Evolutionary conservation across 2,888 invertebrate species (phyloP).

Genomic region (Xestia rhomboidea): DNA sequence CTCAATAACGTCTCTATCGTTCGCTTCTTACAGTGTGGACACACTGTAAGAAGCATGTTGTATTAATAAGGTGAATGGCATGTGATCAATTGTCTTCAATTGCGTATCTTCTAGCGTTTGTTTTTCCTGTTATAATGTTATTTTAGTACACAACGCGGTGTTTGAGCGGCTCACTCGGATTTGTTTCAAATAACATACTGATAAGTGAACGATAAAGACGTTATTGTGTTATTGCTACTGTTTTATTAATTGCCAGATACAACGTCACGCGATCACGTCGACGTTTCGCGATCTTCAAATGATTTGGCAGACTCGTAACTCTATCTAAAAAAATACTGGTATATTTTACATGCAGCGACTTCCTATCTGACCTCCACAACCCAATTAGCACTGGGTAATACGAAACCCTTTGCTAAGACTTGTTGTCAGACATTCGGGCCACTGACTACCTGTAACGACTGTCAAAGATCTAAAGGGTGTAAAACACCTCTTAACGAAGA

Average conservation of each 20-base stretch:
- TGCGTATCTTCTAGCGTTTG: constrained; percentile 17
- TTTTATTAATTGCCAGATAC: constrained; percentile 10
- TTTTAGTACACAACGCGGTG: constrained; percentile 36
- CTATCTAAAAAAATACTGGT: too few species aligned
- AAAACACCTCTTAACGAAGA: too few species aligned
- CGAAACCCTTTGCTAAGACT: too few species aligned
- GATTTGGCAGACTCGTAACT: neutral
- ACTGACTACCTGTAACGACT: too few species aligned
- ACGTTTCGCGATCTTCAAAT: neutral
- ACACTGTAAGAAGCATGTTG: too few species aligned
- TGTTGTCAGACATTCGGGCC: too few species aligned
- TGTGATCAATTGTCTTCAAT: constrained; percentile 28
- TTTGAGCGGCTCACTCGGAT: constrained; percentile 38
- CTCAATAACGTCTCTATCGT: too few species aligned
- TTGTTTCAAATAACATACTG: constrained; percentile 39
- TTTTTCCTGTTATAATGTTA: constrained; percentile 50
- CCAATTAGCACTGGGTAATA: too few species aligned
- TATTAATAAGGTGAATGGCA: neutral
- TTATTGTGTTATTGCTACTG: constrained; percentile 23
- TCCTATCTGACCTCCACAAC: too few species aligned
- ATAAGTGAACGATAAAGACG: constrained; percentile 31
- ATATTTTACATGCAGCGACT: too few species aligned
- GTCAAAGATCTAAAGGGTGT: too few species aligned
- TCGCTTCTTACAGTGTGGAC: too few species aligned
- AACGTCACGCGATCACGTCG: neutral